Evolutionary conservation across 2,113 vertebrate genomes (phyloP), one percentile per base, ranked within the genome.

Genomic region (Myanophis thanlyinensis): DNA sequence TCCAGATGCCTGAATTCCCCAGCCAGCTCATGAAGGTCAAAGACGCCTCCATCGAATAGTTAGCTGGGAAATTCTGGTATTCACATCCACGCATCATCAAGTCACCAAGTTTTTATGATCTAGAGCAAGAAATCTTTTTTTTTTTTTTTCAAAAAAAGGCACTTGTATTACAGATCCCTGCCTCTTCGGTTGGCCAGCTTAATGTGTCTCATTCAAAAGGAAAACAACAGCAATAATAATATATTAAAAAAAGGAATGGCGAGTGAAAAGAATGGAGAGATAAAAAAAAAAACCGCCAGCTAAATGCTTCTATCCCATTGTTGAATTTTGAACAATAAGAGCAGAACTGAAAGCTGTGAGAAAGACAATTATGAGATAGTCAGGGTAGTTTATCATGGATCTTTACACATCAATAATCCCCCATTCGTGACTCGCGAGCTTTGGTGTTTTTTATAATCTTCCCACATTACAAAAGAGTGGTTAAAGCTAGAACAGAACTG

Each of bases 291-390:
- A n/a, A n/a, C n/a, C 15, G 46, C 8, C 1, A 0, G 54, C 10
- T n/a, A n/a, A 18, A 51, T 87, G n/a, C 53, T 40, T 91, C 91
- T 52, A 85, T 56, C 18, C 56, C 54, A 92, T 52, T 92, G 85
- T 52, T 87, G 40, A 40, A 52, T 73, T 92, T 88, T 23, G 40
- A 11, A 51, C 30, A 23, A 48, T 48, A 12, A 87, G 85, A 62
- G 67, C 30, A 35, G 30, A 51, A 35, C 56, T 44, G 51, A 87
- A 67, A 51, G 62, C 35, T 2, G 1, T 27, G 51, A 10, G 56
- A 67, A 91, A 91, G 91, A 6, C 91, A 87, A 87, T 91, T 91
- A 67, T 25, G n/a, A 67, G 22, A 67, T 7, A 67, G 54, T 30
- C 85, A 92, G 40, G 23, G 5, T 56, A 54, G 40, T 47, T 91